These are phyloP conservation scores for Drosophila santomea DNA, from an alignment of 1,140 invertebrate species.

Conservation along the genomic window DNA sequence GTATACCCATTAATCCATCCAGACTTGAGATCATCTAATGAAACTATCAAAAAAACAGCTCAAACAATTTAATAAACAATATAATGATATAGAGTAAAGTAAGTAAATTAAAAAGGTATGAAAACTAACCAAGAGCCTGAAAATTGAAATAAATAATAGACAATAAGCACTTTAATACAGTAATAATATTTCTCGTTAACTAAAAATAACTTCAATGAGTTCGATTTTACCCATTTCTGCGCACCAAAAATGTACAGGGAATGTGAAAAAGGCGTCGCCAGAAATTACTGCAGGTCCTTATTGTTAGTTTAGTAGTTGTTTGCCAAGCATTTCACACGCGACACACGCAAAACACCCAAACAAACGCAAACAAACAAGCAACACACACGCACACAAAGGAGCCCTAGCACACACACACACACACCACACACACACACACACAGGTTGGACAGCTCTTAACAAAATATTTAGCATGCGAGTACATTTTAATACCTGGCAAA, in stretches of 20 bases:
- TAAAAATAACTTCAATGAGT: not conserved
- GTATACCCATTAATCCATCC: conserved; percentile 12
- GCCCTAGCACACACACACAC: not conserved
- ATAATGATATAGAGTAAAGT: too few species aligned
- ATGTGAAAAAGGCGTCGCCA: conserved; percentile 55
- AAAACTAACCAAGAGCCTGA: too few species aligned
- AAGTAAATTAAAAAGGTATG: too few species aligned
- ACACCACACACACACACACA: not conserved
- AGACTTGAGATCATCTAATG: not conserved
- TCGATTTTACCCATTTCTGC: too few species aligned
- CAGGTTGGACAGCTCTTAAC: conserved; percentile 55
- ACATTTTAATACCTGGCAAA: conserved; percentile 63
- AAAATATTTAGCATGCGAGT: conserved; percentile 77
- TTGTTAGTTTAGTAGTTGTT: conserved; percentile 80
- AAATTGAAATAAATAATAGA: too few species aligned
- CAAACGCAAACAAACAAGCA: conserved; percentile 30
- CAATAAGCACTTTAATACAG: too few species aligned
- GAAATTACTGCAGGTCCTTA: conserved; percentile 75
- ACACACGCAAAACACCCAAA: conserved; percentile 53
- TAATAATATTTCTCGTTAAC: not conserved
- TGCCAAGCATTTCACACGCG: conserved; percentile 74
- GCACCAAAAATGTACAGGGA: conserved; percentile 4
- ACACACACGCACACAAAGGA: conserved; percentile 12
- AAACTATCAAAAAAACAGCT: not conserved
- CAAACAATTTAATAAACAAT: not conserved